Conservation (phyloP, 1,140 invertebrate species). For the Drosophila grimshawi region DNA sequence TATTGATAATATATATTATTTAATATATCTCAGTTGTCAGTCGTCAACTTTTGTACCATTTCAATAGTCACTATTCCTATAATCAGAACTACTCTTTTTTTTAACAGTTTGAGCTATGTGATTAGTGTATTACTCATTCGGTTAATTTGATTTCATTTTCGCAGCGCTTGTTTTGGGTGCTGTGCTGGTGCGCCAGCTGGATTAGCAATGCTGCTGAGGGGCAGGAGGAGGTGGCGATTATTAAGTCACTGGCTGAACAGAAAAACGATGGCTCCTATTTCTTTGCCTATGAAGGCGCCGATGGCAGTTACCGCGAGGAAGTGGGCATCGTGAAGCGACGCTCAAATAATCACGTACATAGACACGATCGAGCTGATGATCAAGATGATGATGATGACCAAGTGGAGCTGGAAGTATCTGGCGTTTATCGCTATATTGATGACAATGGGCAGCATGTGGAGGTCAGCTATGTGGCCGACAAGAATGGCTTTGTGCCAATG, state of each 20-base stretch:
- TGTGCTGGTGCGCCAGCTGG: conserved; percentile 16
- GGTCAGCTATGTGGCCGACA: conserved; percentile 88
- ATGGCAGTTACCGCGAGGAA: conserved; percentile 77
- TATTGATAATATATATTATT: too few species aligned
- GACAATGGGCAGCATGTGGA: conserved; percentile 89
- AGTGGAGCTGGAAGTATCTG: conserved; percentile 74
- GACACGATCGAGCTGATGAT: background rate
- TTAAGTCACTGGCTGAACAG: conserved; percentile 62
- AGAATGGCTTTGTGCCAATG: conserved; percentile 88
- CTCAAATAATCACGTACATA: conserved; percentile 5
- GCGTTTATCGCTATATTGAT: conserved; percentile 86
- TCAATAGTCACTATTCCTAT: too few species aligned
- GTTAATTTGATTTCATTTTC: background rate
- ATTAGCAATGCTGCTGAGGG: conserved; percentile 21
- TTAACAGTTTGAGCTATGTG: too few species aligned
- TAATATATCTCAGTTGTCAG: too few species aligned
- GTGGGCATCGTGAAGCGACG: conserved; percentile 55
- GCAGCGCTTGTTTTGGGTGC: conserved; percentile 32
- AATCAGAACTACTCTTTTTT: too few species aligned
- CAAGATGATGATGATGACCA: conserved; percentile 40
- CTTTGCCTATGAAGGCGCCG: conserved; percentile 70
- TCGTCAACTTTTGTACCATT: too few species aligned
- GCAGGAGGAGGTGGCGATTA: conserved; percentile 54
- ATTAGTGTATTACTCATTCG: background rate
- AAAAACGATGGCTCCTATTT: conserved; percentile 78